Percentiles rank a stretch among this genome's conserved stretches.
Conservation (phyloP, 2,113 vertebrate genomes). For the Macroglossus sobrinus region DNA sequence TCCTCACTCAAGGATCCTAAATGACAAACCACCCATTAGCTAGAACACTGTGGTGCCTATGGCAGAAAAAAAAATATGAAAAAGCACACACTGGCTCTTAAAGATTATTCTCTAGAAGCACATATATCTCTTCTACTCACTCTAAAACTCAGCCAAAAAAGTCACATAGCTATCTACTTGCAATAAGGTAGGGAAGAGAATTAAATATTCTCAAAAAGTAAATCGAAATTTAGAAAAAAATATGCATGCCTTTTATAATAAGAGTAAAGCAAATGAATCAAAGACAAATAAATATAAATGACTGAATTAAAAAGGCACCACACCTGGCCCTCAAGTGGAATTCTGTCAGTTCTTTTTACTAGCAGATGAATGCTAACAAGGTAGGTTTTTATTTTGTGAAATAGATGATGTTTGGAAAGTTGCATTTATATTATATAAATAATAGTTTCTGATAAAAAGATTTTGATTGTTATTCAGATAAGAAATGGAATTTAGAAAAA, state of each 20-base stretch:
- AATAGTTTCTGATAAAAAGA: not conserved
- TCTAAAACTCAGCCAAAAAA: not conserved
- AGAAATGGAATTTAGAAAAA: not conserved
- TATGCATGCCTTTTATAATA: not conserved
- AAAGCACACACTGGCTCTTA: not conserved
- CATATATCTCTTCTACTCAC: not conserved
- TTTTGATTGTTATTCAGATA: not conserved
- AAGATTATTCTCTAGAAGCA: not conserved
- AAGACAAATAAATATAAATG: slow-evolving; percentile 52
- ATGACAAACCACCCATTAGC: not conserved
- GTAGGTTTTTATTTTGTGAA: not conserved
- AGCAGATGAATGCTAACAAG: not conserved
- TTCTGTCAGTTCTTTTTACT: not conserved
- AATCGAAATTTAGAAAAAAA: not conserved
- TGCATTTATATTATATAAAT: not conserved
- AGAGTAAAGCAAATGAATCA: slow-evolving; percentile 18
- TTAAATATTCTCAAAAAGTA: not conserved
- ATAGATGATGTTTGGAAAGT: not conserved
- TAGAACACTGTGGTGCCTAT: not conserved
- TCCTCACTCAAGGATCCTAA: not conserved
- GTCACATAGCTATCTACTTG: not conserved
- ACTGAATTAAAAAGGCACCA: not conserved
- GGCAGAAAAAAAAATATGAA: not conserved
- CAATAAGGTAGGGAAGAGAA: not conserved
- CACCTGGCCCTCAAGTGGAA: not conserved